phyloP scores from a whole-genome alignment of 2,888 invertebrate species.

The Acronicta leporina region DNA sequence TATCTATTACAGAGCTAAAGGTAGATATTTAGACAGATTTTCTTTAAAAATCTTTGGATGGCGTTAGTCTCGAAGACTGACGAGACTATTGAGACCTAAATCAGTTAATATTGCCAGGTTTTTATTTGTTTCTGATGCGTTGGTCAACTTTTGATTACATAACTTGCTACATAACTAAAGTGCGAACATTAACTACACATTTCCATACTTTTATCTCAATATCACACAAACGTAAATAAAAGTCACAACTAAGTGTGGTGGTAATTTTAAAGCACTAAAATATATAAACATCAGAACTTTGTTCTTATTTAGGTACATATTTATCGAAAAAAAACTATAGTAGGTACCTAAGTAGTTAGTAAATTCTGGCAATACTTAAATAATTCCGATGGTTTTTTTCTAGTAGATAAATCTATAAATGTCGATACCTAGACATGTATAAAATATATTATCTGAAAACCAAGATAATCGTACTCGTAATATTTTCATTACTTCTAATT shows the following conservation, averaged over 20 bases:
- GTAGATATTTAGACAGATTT: neutral
- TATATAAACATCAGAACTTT: too few species aligned
- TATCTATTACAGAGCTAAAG: conserved; percentile 4
- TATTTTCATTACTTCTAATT: conserved; percentile 51
- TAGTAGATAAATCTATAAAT: neutral
- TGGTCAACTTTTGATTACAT: too few species aligned
- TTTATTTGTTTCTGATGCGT: neutral
- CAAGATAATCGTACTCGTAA: conserved; percentile 37
- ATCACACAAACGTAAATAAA: too few species aligned
- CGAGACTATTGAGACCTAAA: neutral
- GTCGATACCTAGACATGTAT: neutral
- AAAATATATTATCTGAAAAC: neutral
- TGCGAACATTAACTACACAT: too few species aligned
- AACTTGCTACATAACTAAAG: too few species aligned
- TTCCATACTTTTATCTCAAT: neutral
- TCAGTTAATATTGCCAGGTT: neutral
- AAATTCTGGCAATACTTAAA: neutral
- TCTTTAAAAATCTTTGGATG: neutral
- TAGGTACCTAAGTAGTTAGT: too few species aligned
- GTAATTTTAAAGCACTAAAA: too few species aligned
- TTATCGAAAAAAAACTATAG: too few species aligned
- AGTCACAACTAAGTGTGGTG: too few species aligned
- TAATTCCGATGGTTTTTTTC: neutral
- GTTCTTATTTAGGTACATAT: too few species aligned
- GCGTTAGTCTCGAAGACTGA: too few species aligned